phyloP scores from a whole-genome alignment of 2,113 vertebrate genomes.

The Datnioides undecimradiatus region DNA sequence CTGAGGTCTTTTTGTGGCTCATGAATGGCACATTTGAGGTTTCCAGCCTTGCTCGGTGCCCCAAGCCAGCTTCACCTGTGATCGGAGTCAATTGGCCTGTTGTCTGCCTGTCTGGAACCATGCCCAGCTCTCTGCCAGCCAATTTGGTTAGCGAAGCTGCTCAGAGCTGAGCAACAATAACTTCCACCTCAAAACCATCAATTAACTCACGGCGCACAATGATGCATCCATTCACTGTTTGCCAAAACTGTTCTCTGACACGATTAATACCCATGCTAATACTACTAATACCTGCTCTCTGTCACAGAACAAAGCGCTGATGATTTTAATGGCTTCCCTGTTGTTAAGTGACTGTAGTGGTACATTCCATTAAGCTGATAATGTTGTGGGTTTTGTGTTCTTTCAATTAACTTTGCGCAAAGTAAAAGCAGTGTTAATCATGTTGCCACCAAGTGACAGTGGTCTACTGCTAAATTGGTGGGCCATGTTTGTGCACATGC shows the following conservation, averaged over 20 bases:
- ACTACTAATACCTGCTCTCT: conserved; percentile 67
- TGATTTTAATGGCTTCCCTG: conserved; percentile 42
- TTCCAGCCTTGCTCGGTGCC: conserved; percentile 71
- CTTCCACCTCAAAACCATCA: conserved; percentile 64
- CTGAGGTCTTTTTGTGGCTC: conserved; percentile 65
- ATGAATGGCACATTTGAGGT: conserved; percentile 80
- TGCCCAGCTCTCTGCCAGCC: conserved; percentile 67
- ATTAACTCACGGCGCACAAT: conserved; percentile 67
- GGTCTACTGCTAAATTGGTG: not conserved
- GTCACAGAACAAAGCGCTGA: conserved; percentile 37
- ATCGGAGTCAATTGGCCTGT: conserved; percentile 78
- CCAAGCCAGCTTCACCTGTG: conserved; percentile 81
- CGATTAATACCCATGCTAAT: conserved; percentile 57
- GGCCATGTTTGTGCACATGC: not conserved
- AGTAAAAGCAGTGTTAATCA: not conserved
- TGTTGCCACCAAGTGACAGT: not conserved
- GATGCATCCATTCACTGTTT: conserved; percentile 69
- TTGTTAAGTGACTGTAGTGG: conserved; percentile 39
- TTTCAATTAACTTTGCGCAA: conserved; percentile 37
- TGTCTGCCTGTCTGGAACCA: conserved; percentile 74
- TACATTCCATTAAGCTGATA: conserved; percentile 43
- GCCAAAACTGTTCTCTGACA: conserved; percentile 70
- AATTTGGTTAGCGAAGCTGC: conserved; percentile 60
- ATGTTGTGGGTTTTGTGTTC: conserved; percentile 29
- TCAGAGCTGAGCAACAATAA: conserved; percentile 68